Percentiles rank a stretch among this genome's conserved stretches.
phyloP scores from a whole-genome alignment of 2,888 invertebrate genomes.

The Drosophila testacea region DNA sequence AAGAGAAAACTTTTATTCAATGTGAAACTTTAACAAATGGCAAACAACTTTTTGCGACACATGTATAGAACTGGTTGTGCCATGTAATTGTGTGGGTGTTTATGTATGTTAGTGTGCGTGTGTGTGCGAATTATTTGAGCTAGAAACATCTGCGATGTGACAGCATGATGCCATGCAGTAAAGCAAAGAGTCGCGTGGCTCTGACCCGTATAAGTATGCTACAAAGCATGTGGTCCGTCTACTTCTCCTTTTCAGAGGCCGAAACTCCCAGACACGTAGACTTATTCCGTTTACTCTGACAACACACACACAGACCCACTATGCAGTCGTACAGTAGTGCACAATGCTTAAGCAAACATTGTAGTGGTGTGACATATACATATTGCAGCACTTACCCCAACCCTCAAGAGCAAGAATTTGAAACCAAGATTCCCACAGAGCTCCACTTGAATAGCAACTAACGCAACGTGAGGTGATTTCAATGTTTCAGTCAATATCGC shows the following conservation, averaged over 20 bases:
- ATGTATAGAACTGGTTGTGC: constrained; percentile 35
- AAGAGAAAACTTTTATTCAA: constrained; percentile 53
- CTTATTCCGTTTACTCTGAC: constrained; percentile 31
- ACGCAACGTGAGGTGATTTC: constrained; percentile 49
- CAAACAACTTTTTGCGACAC: constrained; percentile 63
- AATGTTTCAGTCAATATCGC: constrained; percentile 44
- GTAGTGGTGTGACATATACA: constrained; percentile 77
- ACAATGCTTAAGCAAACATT: constrained; percentile 68
- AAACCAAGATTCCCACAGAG: constrained; percentile 20
- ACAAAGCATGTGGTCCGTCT: constrained; percentile 49
- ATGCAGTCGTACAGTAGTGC: constrained; percentile 41
- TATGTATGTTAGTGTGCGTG: constrained; percentile 17
- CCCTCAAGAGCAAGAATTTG: constrained; percentile 2
- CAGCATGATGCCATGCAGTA: constrained; percentile 69
- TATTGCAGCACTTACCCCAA: constrained; percentile 69
- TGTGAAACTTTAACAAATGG: constrained; percentile 60
- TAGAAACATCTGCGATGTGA: constrained; percentile 75
- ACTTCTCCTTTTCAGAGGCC: constrained; percentile 29
- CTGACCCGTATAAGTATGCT: constrained; percentile 77
- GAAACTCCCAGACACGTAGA: constrained; percentile 52
- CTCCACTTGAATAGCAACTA: constrained; percentile 38
- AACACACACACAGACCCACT: constrained; percentile 15
- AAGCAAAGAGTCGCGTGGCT: constrained; percentile 41
- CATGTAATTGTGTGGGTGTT: constrained; percentile 26
- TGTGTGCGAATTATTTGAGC: constrained; percentile 61